phyloP scores from a whole-genome alignment of 2,797 vertebrate species.

The Meriones psammophilus region DNA sequence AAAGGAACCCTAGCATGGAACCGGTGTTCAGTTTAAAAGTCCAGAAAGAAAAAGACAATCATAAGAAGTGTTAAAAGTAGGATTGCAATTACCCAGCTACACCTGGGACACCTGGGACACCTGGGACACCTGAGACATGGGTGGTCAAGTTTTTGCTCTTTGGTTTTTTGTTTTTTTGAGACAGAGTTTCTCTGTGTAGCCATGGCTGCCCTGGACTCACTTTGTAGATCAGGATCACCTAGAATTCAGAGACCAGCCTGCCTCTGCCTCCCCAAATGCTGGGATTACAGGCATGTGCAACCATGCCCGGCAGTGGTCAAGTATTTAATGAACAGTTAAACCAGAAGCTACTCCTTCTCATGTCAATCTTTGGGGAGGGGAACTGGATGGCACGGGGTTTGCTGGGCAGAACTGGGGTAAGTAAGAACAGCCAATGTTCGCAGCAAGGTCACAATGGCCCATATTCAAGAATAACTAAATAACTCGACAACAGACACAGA shows the following conservation, averaged over 20 bases:
- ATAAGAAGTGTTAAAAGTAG: neutral
- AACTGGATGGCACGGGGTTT: neutral
- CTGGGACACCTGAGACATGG: neutral
- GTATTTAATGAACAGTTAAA: constrained; percentile 10
- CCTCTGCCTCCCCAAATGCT: no score
- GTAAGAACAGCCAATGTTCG: neutral
- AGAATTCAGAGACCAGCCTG: no score
- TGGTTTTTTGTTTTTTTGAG: no score
- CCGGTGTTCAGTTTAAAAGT: neutral
- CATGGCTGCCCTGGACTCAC: no score
- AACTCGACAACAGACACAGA: constrained; percentile 10
- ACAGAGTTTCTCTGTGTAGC: no score
- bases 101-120: neutral
- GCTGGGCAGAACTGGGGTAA: neutral
- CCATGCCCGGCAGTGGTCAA: neutral
- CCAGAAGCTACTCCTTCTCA: neutral
- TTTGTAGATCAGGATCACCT: no score
- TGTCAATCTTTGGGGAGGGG: neutral
- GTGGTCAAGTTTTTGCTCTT: neutral
- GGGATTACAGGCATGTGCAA: no score
- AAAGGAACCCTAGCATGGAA: neutral
- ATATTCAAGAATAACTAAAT: neutral
- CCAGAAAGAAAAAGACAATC: neutral
- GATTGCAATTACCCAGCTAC: neutral
- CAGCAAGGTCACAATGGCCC: neutral